These are phyloP conservation scores for Scotopteryx bipunctaria DNA, from an alignment of 2,888 invertebrate species.

Conservation along the genomic window DNA sequence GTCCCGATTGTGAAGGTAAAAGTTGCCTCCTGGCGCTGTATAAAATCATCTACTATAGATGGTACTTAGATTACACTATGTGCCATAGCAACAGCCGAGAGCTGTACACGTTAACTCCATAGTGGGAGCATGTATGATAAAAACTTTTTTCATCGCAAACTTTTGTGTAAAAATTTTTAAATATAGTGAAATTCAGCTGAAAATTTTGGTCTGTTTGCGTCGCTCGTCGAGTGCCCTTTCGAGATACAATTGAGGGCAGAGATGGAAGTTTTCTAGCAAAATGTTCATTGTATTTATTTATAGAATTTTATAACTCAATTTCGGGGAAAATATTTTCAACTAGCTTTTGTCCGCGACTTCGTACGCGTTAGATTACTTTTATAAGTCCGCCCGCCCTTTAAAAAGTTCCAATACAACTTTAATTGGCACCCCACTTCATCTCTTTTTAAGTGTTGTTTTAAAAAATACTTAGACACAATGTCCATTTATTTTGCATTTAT, in stretches of 20 bases:
- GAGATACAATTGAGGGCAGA: slow-evolving; percentile 12
- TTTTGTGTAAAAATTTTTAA: slow-evolving; percentile 12
- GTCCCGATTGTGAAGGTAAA: too few species aligned
- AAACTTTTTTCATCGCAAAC: slow-evolving; percentile 26
- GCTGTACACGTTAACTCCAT: neutral
- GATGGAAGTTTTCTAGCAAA: slow-evolving; percentile 17
- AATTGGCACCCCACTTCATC: too few species aligned
- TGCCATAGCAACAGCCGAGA: neutral
- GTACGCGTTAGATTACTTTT: too few species aligned
- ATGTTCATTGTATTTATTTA: slow-evolving; percentile 1
- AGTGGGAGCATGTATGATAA: slow-evolving; percentile 4
- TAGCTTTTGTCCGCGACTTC: too few species aligned
- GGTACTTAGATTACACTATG: neutral
- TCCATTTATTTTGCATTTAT: too few species aligned
- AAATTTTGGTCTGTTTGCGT: slow-evolving; percentile 7
- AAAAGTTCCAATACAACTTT: too few species aligned
- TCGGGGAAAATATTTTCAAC: neutral
- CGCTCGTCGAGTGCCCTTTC: slow-evolving; percentile 5
- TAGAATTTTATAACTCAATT: neutral
- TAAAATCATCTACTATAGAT: neutral
- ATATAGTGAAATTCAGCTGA: slow-evolving; percentile 14
- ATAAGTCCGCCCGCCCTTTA: too few species aligned
- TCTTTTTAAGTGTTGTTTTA: too few species aligned
- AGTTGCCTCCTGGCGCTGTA: too few species aligned
- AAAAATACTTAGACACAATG: too few species aligned